phyloP scores from a whole-genome alignment of 2,113 vertebrate species.

The Haplotaxodon microlepis region DNA sequence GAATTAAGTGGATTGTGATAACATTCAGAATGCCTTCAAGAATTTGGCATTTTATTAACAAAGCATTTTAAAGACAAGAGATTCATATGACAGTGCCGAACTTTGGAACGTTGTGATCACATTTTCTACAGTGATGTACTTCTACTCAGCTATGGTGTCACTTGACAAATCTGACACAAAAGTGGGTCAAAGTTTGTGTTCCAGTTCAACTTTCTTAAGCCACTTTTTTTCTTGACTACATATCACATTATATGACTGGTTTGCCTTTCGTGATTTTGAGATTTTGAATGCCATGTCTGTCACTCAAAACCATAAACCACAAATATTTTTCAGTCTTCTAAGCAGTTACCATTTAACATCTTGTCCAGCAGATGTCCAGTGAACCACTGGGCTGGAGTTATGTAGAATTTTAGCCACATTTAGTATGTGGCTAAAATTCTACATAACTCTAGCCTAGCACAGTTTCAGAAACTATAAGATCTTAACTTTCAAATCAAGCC shows the following conservation, averaged over 20 bases:
- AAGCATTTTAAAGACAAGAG: background rate
- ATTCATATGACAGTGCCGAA: background rate
- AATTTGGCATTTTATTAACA: background rate
- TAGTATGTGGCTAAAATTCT: too few relatives aligned
- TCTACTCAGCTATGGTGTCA: background rate
- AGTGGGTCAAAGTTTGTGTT: background rate
- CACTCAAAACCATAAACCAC: background rate
- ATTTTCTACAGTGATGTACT: background rate
- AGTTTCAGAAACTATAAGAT: background rate
- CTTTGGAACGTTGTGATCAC: background rate
- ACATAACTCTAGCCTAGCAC: background rate
- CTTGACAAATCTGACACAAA: background rate
- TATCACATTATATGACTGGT: background rate
- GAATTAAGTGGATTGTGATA: background rate
- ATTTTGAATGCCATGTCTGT: background rate
- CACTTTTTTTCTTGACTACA: background rate
- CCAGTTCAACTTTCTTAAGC: background rate
- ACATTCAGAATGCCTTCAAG: background rate
- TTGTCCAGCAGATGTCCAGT: background rate
- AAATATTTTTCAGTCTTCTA: background rate
- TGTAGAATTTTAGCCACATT: background rate
- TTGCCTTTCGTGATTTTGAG: background rate
- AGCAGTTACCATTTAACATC: background rate
- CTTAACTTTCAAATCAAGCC: background rate
- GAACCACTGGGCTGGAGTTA: background rate